These are phyloP conservation scores for Geotrupes spiniger DNA, from an alignment of 2,888 invertebrate species.

Conservation along the genomic window DNA sequence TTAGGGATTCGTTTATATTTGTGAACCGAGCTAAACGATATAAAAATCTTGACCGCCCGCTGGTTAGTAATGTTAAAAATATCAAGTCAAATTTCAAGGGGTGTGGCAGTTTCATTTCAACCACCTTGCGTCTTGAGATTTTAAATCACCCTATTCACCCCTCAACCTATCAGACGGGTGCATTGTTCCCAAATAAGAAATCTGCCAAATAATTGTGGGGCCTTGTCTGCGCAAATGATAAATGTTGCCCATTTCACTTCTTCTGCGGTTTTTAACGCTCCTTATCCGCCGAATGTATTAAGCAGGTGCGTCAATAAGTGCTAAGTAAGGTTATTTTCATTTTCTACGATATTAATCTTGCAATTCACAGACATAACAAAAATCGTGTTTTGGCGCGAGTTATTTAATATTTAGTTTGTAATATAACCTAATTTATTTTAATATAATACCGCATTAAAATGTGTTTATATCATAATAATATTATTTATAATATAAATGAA, in stretches of 20 bases:
- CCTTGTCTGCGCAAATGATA: constrained; percentile 31
- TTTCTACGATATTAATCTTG: too few relatives aligned
- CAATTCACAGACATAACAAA: too few relatives aligned
- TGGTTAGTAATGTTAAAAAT: constrained; percentile 37
- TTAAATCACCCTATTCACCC: constrained; percentile 40
- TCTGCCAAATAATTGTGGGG: constrained; percentile 37
- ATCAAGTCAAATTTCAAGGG: constrained; percentile 40
- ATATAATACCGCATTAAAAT: too few relatives aligned
- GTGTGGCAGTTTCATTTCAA: constrained; percentile 42
- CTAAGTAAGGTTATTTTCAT: background rate
- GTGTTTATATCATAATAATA: too few relatives aligned
- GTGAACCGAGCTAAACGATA: constrained; percentile 12
- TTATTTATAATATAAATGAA: too few relatives aligned
- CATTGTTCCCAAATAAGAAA: constrained; percentile 44
- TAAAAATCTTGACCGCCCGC: constrained; percentile 32
- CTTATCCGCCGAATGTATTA: background rate
- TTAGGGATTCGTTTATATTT: constrained; percentile 7
- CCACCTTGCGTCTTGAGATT: constrained; percentile 44
- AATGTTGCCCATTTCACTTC: constrained; percentile 22
- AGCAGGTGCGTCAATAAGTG: constrained; percentile 1
- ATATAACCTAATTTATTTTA: too few relatives aligned
- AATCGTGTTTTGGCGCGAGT: too few relatives aligned
- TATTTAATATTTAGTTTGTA: too few relatives aligned
- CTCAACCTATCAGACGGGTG: constrained; percentile 21
- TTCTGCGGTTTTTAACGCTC: background rate